These are phyloP conservation scores for Rotaria sp. DNA, from an alignment of 2,888 invertebrate species.

Conservation along the genomic window DNA sequence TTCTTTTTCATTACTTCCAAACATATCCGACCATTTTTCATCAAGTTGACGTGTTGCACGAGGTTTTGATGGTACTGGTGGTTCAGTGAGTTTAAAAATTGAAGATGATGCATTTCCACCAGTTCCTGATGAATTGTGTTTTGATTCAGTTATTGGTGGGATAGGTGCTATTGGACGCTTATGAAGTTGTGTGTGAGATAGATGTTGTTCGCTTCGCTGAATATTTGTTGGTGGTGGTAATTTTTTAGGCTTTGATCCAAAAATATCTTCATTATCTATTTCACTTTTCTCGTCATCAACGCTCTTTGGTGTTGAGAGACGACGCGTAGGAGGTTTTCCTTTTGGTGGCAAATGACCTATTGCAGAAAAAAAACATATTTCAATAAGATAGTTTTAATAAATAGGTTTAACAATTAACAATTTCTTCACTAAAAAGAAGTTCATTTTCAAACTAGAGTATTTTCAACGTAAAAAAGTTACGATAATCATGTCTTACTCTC, in stretches of 20 bases:
- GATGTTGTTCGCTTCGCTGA: not conserved
- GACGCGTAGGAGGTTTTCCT: not conserved
- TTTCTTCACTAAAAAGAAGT: too few species aligned
- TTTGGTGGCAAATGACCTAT: not conserved
- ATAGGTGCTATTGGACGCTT: not conserved
- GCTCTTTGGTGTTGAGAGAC: not conserved
- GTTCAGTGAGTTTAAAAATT: not conserved
- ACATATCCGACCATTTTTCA: conserved; percentile 4
- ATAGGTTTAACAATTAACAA: too few species aligned
- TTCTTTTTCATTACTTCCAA: not conserved
- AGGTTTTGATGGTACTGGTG: not conserved
- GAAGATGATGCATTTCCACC: not conserved
- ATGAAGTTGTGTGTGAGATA: not conserved
- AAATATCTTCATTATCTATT: not conserved
- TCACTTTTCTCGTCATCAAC: not conserved
- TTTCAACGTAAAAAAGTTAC: not conserved
- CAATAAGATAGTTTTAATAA: too few species aligned
- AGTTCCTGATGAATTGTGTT: not conserved
- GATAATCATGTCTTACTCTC: not conserved
- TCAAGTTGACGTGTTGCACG: not conserved
- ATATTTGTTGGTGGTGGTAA: not conserved
- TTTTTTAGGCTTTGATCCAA: not conserved
- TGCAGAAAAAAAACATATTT: too few species aligned
- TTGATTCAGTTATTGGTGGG: not conserved
- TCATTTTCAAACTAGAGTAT: too few species aligned